phyloP scores from a whole-genome alignment of 2,113 vertebrate species.

The Microtus richardsoni region DNA sequence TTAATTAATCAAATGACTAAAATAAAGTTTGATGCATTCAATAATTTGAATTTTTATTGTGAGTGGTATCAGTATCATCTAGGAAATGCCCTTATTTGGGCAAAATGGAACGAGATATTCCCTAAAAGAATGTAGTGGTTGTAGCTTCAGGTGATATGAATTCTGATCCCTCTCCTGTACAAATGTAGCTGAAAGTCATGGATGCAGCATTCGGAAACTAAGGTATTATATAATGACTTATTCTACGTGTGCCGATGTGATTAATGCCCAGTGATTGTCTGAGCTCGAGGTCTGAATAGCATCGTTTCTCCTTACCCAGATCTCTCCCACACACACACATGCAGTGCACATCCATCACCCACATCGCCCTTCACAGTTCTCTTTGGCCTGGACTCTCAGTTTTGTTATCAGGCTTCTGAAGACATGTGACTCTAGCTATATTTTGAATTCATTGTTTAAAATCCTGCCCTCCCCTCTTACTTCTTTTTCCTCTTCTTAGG shows the following conservation, averaged over 20 bases:
- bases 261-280: not conserved
- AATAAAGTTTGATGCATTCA: conserved; percentile 13
- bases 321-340: not conserved
- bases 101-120: conserved; percentile 10
- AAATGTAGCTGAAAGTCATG: not conserved
- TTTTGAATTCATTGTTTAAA: not conserved
- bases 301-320: not conserved
- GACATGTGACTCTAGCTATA: not conserved
- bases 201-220: not conserved
- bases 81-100: not conserved
- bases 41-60: not conserved
- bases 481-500: not conserved
- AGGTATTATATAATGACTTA: conserved; percentile 23
- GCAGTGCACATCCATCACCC: not conserved
- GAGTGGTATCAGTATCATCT: not conserved
- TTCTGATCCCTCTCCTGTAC: not conserved
- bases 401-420: not conserved
- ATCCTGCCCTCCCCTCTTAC: not conserved
- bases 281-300: not conserved
- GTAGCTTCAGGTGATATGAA: not conserved
- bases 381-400: no score
- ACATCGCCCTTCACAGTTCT: not conserved
- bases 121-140: not conserved
- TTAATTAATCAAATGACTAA: conserved; percentile 39
- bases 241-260: not conserved